A percentile compares a stretch with the other conserved stretches of the same genome.
Evolutionary conservation across 2,888 invertebrate genomes (phyloP).

Genomic region (Orthosia cruda): DNA sequence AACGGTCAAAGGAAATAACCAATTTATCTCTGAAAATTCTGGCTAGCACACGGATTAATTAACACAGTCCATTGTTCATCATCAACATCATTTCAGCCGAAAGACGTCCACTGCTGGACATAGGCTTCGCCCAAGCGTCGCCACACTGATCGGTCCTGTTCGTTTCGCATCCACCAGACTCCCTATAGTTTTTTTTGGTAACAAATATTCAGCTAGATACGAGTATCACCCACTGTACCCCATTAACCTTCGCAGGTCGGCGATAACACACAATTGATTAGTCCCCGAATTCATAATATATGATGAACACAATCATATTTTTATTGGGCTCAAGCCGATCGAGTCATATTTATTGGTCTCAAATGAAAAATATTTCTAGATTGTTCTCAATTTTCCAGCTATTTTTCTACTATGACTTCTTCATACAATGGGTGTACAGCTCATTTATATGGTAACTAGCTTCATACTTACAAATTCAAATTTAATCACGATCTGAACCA

Average conservation of each 20-base stretch:
- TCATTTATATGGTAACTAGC: constrained; percentile 69
- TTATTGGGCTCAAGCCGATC: constrained; percentile 29
- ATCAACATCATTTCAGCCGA: too few species aligned
- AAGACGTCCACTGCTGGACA: too few species aligned
- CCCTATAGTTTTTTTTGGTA: too few species aligned
- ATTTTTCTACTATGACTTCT: constrained; percentile 50
- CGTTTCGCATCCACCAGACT: too few species aligned
- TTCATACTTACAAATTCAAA: constrained; percentile 62
- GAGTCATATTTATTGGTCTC: constrained; percentile 19
- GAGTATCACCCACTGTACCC: not conserved
- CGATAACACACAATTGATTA: constrained; percentile 43
- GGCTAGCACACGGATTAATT: too few species aligned
- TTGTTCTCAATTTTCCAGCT: constrained; percentile 5
- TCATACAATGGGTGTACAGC: constrained; percentile 54
- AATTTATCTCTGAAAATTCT: too few species aligned
- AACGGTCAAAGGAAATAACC: too few species aligned
- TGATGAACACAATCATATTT: constrained; percentile 29
- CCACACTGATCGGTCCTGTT: too few species aligned
- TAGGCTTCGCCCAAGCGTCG: too few species aligned
- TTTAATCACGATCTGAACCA: constrained; percentile 50
- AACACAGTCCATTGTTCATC: too few species aligned
- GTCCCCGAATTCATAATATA: constrained; percentile 15
- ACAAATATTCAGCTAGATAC: constrained; percentile 1
- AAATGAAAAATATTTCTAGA: not conserved
- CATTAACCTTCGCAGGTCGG: constrained; percentile 30